Evolutionary conservation across 2,113 vertebrate genomes (phyloP), one percentile per base, ranked within the genome.

Genomic region (Cyanoramphus novaezelandiae): DNA sequence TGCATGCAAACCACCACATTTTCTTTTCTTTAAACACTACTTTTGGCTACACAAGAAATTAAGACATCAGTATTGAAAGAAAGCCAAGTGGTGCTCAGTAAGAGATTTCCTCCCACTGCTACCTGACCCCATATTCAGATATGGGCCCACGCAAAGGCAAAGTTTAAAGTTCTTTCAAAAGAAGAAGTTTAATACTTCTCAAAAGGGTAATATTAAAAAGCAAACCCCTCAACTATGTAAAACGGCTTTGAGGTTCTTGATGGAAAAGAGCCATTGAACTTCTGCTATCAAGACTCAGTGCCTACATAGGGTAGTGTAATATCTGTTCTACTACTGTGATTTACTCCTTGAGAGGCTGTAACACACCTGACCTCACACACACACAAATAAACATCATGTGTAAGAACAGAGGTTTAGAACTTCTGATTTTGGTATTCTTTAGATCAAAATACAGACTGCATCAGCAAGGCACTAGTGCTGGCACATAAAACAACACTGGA

Each of bases 261-360:
- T 17, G 35, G 41, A 68, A 78, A 75, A 75, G 24, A 29, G 86
- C 29, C 39, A 59, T 1, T 63, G 37, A 83, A 81, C 74, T 43
- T 74, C 23, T 20, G 46, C 11, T 25, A 68, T n/a, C 31, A 79
- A 80, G n/a, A 17, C 41, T 43, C 33, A 39, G 50, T 33, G 60
- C 6, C 60, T 35, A 27, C 0, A 3, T 0, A 50, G 18, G 20
- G 13, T 3, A 91, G 49, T 23, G 46, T 0, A 75, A 7, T 7
- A 52, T 11, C 82, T 75, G 6, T 62, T 71, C 52, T 53, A 8
- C 17, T 60, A 27, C 35, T 64, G 29, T 25, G 28, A 68, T 67
- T 71, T 39, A 39, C 6, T 55, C 55, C 53, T 83, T 19, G 39
- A 68, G 57, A 62, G 64, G 60, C 6, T 8, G 4, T 21, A 35